Percentiles rank a stretch among this genome's conserved stretches.
Conservation (phyloP, 1,140 invertebrate genomes). For the Chironomus tepperi region DNA sequence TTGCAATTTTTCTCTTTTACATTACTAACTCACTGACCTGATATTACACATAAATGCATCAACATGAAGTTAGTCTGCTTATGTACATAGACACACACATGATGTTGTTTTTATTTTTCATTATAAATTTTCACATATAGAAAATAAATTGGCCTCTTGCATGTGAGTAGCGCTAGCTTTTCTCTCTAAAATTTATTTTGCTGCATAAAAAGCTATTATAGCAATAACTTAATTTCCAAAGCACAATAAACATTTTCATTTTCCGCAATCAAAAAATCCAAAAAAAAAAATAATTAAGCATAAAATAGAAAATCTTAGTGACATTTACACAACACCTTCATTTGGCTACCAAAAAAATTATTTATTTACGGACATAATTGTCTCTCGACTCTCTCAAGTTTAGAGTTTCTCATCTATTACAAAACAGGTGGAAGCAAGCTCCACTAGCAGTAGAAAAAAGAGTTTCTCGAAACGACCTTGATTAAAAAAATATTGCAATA, state of each 20-base stretch:
- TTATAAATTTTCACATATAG: background rate
- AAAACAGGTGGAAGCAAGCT: conserved; percentile 1
- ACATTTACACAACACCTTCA: background rate
- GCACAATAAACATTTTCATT: too few relatives aligned
- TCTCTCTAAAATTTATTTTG: too few relatives aligned
- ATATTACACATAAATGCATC: conserved; percentile 18
- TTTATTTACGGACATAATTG: background rate
- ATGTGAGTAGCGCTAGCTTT: too few relatives aligned
- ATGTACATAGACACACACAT: background rate
- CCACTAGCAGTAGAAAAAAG: background rate
- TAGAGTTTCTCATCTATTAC: background rate
- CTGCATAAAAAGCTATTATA: too few relatives aligned
- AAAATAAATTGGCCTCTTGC: background rate
- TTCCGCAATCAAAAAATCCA: too few relatives aligned
- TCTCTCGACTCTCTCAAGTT: background rate
- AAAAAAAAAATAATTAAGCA: too few relatives aligned
- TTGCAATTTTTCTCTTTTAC: background rate
- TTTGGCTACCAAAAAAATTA: background rate
- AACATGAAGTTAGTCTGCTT: background rate
- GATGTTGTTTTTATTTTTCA: background rate
- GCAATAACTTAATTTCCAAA: too few relatives aligned
- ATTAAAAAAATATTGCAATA: background rate
- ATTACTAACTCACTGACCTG: conserved; percentile 12
- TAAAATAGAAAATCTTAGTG: too few relatives aligned
- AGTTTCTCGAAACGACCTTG: background rate